These are phyloP conservation scores for Seira sanloemensis DNA, from an alignment of 2,888 invertebrate genomes.

Conservation along the genomic window DNA sequence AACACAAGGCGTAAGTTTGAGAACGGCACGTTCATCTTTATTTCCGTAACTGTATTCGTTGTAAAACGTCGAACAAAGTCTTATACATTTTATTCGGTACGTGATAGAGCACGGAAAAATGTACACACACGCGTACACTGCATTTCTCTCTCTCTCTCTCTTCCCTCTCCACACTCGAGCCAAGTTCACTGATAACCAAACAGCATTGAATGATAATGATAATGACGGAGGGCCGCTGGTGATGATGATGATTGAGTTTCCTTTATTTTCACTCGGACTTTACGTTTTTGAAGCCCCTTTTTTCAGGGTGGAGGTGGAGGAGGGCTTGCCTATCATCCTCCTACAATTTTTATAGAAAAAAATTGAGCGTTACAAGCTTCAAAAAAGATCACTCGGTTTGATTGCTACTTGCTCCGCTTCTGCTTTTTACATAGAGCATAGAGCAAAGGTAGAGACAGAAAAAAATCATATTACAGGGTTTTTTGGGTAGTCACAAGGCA, in stretches of 20 bases:
- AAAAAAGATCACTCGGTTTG: not conserved
- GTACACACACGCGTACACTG: not conserved
- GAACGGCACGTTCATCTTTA: constrained; percentile 6
- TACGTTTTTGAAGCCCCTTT: too few relatives aligned
- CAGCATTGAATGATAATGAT: not conserved
- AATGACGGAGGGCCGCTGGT: not conserved
- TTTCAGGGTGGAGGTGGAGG: not conserved
- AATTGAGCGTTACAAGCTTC: not conserved
- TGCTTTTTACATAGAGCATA: too few relatives aligned
- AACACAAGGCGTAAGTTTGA: not conserved
- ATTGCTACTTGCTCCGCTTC: not conserved
- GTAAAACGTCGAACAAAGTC: not conserved
- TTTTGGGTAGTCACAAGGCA: not conserved
- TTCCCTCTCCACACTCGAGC: not conserved
- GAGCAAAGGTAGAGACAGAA: too few relatives aligned
- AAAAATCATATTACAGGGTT: not conserved
- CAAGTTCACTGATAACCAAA: not conserved
- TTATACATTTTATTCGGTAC: not conserved
- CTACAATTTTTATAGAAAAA: not conserved
- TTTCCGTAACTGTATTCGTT: constrained; percentile 9
- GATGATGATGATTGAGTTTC: not conserved
- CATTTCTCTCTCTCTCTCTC: not conserved
- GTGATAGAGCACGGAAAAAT: not conserved
- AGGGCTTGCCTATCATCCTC: not conserved
- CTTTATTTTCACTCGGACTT: not conserved